phyloP scores from a whole-genome alignment of 2,888 invertebrate species.

The Pheosia gnoma region DNA sequence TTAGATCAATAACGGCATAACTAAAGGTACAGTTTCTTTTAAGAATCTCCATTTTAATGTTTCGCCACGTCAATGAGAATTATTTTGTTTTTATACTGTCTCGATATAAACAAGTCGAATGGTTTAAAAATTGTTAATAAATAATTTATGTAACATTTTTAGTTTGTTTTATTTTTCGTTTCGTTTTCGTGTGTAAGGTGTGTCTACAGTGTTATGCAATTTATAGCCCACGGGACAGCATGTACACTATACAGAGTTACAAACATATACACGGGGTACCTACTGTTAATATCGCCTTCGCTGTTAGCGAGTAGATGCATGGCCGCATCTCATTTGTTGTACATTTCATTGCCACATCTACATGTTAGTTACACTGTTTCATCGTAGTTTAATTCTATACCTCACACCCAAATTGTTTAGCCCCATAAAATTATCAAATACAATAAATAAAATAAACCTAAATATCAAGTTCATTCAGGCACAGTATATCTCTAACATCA shows the following conservation, averaged over 20 bases:
- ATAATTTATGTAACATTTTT: constrained; percentile 75
- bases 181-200: constrained; percentile 50
- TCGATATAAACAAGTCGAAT: constrained; percentile 66
- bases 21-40: constrained; percentile 29
- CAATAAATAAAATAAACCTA: not conserved
- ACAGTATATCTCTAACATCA: not conserved
- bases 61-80: constrained; percentile 63
- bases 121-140: constrained; percentile 79
- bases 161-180: constrained; percentile 69
- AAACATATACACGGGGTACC: constrained; percentile 16
- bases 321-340: constrained; percentile 55
- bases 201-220: constrained; percentile 82
- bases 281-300: constrained; percentile 56
- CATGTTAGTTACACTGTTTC: constrained; percentile 34
- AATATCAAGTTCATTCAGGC: not conserved
- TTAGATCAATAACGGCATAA: constrained; percentile 47
- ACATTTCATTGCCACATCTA: constrained; percentile 42
- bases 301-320: constrained; percentile 72
- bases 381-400: constrained; percentile 35
- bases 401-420: constrained; percentile 9
- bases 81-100: constrained; percentile 55
- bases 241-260: not conserved
- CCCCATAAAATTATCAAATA: not conserved
- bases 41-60: constrained; percentile 71
- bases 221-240: constrained; percentile 63